Evolutionary conservation across 2,888 invertebrate species (phyloP).

Genomic region (Coelopa pilipes): DNA sequence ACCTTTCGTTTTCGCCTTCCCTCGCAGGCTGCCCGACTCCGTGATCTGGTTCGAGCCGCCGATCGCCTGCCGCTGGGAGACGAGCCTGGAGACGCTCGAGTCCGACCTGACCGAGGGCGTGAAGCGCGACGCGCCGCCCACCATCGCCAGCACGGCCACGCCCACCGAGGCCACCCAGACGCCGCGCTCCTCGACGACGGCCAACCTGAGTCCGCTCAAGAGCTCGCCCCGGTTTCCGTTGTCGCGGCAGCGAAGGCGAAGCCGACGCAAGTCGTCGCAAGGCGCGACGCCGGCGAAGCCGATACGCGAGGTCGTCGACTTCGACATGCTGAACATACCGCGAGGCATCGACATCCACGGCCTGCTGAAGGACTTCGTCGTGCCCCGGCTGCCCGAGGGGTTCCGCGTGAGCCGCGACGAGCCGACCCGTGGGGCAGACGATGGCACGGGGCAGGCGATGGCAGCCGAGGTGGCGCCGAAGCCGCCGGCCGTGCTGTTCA

Average conservation of each 20-base stretch:
- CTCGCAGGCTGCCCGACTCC: conserved; percentile 73
- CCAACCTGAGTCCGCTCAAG: conserved; percentile 56
- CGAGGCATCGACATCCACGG: conserved; percentile 61
- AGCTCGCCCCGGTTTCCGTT: conserved; percentile 56
- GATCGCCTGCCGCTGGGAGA: conserved; percentile 78
- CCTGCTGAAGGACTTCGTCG: conserved; percentile 62
- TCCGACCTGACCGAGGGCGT: conserved; percentile 58
- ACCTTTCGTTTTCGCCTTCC: not conserved
- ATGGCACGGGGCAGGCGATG: too few species aligned
- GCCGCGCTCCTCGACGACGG: conserved; percentile 48
- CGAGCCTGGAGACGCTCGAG: conserved; percentile 61
- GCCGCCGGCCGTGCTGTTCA: conserved; percentile 36
- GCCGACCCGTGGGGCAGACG: too few species aligned
- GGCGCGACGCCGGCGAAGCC: conserved; percentile 12
- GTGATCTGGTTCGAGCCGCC: conserved; percentile 85
- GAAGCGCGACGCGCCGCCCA: conserved; percentile 35
- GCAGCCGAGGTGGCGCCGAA: conserved; percentile 32
- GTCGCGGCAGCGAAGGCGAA: conserved; percentile 50
- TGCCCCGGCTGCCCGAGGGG: conserved; percentile 64
- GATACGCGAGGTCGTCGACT: conserved; percentile 60
- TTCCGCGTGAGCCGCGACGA: conserved; percentile 57
- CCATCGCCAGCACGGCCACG: conserved; percentile 24
- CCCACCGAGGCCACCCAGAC: conserved; percentile 51
- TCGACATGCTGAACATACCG: conserved; percentile 63
- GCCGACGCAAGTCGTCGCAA: conserved; percentile 50